These are phyloP conservation scores for Imbricaverruca yamaguchii DNA, from an alignment of 2,888 invertebrate species.

Conservation along the genomic window DNA sequence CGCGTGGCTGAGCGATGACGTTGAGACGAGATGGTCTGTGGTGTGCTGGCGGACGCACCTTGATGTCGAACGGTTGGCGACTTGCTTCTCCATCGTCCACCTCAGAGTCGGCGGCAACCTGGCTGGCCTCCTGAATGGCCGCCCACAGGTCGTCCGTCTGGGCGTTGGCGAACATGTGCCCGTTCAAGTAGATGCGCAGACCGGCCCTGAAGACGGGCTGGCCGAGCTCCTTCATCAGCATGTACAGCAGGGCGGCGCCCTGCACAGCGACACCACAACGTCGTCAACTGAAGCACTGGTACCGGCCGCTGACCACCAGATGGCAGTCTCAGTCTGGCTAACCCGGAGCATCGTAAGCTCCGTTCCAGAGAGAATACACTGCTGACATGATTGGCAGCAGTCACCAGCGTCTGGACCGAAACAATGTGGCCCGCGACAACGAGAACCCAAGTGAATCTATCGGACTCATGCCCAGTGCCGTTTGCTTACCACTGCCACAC, in stretches of 20 bases:
- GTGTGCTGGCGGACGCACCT: not conserved
- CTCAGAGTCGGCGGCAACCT: conserved; percentile 45
- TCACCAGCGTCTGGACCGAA: too few relatives aligned
- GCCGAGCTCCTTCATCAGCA: conserved; percentile 61
- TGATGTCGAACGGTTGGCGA: not conserved
- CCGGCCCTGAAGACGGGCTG: conserved; percentile 56
- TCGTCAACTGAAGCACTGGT: too few relatives aligned
- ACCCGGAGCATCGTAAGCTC: too few relatives aligned
- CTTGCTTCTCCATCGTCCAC: conserved; percentile 11
- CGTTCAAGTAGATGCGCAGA: conserved; percentile 58
- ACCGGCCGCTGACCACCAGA: too few relatives aligned
- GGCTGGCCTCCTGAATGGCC: conserved; percentile 54
- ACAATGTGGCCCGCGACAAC: too few relatives aligned
- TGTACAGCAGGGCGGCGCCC: conserved; percentile 63
- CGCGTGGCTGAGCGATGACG: too few relatives aligned
- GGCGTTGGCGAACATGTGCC: conserved; percentile 61
- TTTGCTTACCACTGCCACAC: too few relatives aligned
- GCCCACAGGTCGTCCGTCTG: conserved; percentile 76
- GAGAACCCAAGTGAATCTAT: too few relatives aligned
- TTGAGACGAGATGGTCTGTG: not conserved
- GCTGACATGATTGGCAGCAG: too few relatives aligned
- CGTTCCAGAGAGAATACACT: too few relatives aligned
- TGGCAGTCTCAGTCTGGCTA: too few relatives aligned
- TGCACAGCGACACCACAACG: conserved; percentile 37
- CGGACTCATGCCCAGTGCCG: too few relatives aligned